Base-by-base conservation (phyloP, 2,888 invertebrate genomes). In the Meghimatium bilineatum region DNA sequence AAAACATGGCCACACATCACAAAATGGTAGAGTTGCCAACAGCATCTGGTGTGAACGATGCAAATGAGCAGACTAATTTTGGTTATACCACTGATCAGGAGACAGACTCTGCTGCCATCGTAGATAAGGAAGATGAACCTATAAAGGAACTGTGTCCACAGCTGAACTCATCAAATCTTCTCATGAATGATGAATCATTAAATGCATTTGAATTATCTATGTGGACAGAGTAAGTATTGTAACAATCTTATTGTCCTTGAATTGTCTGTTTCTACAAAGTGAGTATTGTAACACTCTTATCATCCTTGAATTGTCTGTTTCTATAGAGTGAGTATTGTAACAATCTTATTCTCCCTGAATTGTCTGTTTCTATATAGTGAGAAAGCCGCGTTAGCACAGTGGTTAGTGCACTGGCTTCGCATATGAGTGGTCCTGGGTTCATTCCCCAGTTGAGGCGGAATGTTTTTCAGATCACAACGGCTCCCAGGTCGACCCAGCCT, bases 201-300 rank as follows among this genome's bases (percentile, higher is more conserved):
- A 52, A 74, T 74, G 49, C 23, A 52, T 74, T 63, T 63, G 76
- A 60, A 36, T 5, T 77, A 14, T 77, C 76, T 26, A 32, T 60
- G 36, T 77, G 76, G 76, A 77, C 76, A 36, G 76, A 77, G 76
- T 77, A 32, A 77, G 76, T 77, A 56, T 77, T 74, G 1, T 17
- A 71, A 23, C 38, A 71, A 38, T 71, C 63, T 67, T 67, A 1
- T 34, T 67, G 2, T 67, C 67, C 14, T 20, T 56, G 56, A 44
- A 44, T 8, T 44, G 12, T 44, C 44, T 44, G 60, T 60, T 52
- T 52, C 20, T 12, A 26, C 60, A 60, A 5, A 26, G 60, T 60
- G 60, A 44, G 44, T 44, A 44, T 44, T 44, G 44, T 44, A 44
- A 44, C 44, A 44, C 5, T 44, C 12, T 44, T 44, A 12, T 44